phyloP scores from a whole-genome alignment of 1,140 invertebrate species.

The Drosophila neocordata region DNA sequence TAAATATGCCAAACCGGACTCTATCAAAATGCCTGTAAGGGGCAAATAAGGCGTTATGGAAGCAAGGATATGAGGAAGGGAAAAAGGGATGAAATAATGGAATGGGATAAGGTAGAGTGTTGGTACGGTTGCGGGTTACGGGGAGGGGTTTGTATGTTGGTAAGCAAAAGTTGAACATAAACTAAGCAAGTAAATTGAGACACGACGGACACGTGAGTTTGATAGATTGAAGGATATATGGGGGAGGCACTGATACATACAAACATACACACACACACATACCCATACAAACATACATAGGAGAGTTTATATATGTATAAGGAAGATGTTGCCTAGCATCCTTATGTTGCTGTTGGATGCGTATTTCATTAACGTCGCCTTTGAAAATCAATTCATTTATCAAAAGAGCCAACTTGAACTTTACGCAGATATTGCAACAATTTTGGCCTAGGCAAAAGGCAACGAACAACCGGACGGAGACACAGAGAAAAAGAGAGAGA shows the following conservation, averaged over 20 bases:
- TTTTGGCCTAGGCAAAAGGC: conserved; percentile 38
- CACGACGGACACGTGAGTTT: conserved; percentile 77
- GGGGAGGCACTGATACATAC: conserved; percentile 12
- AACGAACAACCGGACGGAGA: background rate
- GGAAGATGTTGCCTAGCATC: conserved; percentile 1
- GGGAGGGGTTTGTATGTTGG: background rate
- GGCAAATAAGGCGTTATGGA: background rate
- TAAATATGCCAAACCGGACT: conserved; percentile 45
- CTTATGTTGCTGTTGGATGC: conserved; percentile 35
- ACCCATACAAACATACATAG: too few relatives aligned
- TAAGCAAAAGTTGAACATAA: conserved; percentile 55
- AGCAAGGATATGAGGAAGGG: background rate
- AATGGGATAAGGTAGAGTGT: background rate
- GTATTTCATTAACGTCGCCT: conserved; percentile 78
- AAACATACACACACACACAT: conserved; percentile 24
- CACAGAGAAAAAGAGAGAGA: background rate
- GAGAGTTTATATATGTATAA: background rate
- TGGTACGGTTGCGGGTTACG: background rate
- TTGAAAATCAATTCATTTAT: conserved; percentile 80
- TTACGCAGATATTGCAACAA: conserved; percentile 69
- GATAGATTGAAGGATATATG: conserved; percentile 72
- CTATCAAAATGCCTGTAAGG: conserved; percentile 41
- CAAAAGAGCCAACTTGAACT: conserved; percentile 75
- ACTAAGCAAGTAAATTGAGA: conserved; percentile 80
- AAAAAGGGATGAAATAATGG: background rate